Conservation (phyloP, 2,888 invertebrate species). For the Camponotus fellah region DNA sequence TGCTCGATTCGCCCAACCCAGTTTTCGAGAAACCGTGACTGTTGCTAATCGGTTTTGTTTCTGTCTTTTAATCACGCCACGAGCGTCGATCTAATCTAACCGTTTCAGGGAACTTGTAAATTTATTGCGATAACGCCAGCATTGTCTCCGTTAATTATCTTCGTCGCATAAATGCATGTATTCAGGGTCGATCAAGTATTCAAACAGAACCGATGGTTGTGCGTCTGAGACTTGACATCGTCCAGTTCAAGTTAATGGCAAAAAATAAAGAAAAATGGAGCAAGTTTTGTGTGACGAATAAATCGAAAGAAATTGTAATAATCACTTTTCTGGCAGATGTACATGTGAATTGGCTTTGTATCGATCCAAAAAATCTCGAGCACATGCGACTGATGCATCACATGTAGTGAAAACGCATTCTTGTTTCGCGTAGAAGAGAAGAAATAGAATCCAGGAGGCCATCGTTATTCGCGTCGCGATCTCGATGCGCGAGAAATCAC, state of each 20-base stretch:
- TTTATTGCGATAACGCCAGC: slow-evolving; percentile 52
- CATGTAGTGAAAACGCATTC: slow-evolving; percentile 20
- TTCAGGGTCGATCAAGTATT: neutral
- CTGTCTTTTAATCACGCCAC: slow-evolving; percentile 37
- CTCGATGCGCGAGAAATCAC: slow-evolving; percentile 47
- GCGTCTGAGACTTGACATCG: neutral
- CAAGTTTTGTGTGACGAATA: neutral
- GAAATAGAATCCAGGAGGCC: slow-evolving; percentile 25
- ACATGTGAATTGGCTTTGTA: neutral
- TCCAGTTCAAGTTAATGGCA: neutral
- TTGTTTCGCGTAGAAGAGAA: neutral
- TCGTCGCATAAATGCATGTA: neutral
- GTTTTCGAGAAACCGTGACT: slow-evolving; percentile 37
- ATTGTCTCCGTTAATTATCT: slow-evolving; percentile 46
- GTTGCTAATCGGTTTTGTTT: slow-evolving; percentile 39
- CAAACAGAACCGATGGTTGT: slow-evolving; percentile 8
- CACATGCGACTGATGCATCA: slow-evolving; percentile 34
- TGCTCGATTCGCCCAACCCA: slow-evolving; percentile 56
- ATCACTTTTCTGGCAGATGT: neutral
- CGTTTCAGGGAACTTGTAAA: slow-evolving; percentile 27
- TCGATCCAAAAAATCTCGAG: neutral
- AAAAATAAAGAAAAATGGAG: neutral
- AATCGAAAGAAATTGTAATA: neutral
- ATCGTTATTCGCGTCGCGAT: slow-evolving; percentile 45
- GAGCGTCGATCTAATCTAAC: slow-evolving; percentile 36